phyloP scores from a whole-genome alignment of 2,113 vertebrate species.

The Ranitomeya variabilis region DNA sequence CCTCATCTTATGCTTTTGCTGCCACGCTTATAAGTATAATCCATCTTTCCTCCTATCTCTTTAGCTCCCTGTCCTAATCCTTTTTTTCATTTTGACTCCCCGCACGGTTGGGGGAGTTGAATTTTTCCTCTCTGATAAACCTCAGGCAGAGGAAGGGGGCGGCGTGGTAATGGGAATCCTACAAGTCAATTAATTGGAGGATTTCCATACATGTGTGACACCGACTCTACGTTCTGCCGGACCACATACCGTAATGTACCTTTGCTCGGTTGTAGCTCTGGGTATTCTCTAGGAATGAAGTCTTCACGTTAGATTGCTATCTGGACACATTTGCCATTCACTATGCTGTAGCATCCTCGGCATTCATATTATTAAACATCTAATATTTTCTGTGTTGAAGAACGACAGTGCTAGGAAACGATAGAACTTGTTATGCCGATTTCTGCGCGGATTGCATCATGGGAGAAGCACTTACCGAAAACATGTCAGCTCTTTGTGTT shows the following conservation, averaged over 20 bases:
- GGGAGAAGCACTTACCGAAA: neutral
- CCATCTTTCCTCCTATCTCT: constrained; percentile 49
- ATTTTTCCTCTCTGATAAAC: constrained; percentile 23
- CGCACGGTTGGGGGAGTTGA: constrained; percentile 11
- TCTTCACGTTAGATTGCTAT: neutral
- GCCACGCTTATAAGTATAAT: constrained; percentile 33
- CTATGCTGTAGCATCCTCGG: neutral
- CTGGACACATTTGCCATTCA: neutral
- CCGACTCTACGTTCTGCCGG: neutral
- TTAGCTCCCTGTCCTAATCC: constrained; percentile 45
- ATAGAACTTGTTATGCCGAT: constrained; percentile 1
- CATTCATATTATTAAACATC: neutral
- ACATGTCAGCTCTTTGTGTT: constrained; percentile 21
- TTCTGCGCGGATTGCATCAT: constrained; percentile 27
- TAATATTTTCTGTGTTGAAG: neutral
- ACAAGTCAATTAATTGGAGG: constrained; percentile 20
- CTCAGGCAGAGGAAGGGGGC: constrained; percentile 3
- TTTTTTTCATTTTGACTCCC: constrained; percentile 32
- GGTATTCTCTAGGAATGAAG: neutral
- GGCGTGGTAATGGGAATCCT: constrained; percentile 36
- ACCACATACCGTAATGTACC: neutral
- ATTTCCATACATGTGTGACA: constrained; percentile 1
- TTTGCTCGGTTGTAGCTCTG: neutral
- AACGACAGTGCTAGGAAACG: neutral
- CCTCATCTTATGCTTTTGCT: neutral